Conservation (phyloP, 2,888 invertebrate species). For the Philereme vetulata region DNA sequence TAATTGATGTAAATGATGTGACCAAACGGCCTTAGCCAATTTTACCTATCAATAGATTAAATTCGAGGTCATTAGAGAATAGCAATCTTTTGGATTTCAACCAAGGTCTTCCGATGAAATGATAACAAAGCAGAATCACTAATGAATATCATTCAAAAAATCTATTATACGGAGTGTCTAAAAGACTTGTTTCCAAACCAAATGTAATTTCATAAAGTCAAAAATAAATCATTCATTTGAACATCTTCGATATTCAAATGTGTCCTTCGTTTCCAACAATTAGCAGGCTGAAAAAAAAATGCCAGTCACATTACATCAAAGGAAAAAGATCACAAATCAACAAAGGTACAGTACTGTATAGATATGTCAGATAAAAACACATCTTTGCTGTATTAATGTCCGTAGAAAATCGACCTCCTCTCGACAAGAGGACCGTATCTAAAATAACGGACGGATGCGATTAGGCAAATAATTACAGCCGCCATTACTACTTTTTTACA, state of each 20-base stretch:
- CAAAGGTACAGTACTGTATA: too few relatives aligned
- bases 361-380: neutral
- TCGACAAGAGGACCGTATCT: slow-evolving; percentile 44
- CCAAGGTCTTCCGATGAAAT: slow-evolving; percentile 16
- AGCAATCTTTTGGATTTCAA: slow-evolving; percentile 19
- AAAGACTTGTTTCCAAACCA: neutral
- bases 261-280: too few relatives aligned
- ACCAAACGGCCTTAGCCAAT: slow-evolving; percentile 18
- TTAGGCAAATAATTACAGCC: slow-evolving; percentile 64
- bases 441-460: slow-evolving; percentile 45
- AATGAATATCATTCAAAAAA: slow-evolving; percentile 8
- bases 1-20: slow-evolving; percentile 24
- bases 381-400: slow-evolving; percentile 27
- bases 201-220: neutral
- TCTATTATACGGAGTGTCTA: neutral
- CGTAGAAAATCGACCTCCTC: slow-evolving; percentile 48
- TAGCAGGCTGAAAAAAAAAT: too few relatives aligned
- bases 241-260: too few relatives aligned
- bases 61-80: slow-evolving; percentile 22
- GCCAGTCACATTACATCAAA: neutral
- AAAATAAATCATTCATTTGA: too few relatives aligned
- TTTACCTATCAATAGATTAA: slow-evolving; percentile 25
- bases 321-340: neutral
- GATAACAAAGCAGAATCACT: slow-evolving; percentile 17
- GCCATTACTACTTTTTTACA: slow-evolving; percentile 50